These are phyloP conservation scores for Leucoraja erinaceus DNA, from an alignment of 2,113 vertebrate species.

Conservation along the genomic window DNA sequence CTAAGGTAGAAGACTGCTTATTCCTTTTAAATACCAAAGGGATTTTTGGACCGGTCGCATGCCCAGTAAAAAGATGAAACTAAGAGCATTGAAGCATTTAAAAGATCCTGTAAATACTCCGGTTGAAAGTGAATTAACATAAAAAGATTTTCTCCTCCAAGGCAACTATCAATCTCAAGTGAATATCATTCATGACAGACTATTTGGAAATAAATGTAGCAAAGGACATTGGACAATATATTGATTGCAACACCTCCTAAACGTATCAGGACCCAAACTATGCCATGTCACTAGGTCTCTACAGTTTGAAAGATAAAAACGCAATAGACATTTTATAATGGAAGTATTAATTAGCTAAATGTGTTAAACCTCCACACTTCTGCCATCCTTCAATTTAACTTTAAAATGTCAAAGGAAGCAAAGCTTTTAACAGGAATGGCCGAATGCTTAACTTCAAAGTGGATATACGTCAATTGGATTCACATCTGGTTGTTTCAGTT, in stretches of 20 bases:
- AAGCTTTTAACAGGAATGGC: not conserved
- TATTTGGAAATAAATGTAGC: slow-evolving; percentile 20
- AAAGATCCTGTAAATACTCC: slow-evolving; percentile 43
- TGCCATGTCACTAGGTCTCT: not conserved
- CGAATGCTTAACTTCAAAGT: not conserved
- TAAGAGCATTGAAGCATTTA: slow-evolving; percentile 58
- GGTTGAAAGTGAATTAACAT: slow-evolving; percentile 41
- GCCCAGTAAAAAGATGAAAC: slow-evolving; percentile 62
- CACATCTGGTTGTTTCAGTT: not conserved
- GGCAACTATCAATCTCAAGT: slow-evolving; percentile 37
- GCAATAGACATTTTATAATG: not conserved
- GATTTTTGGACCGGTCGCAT: slow-evolving; percentile 61
- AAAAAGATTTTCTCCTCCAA: slow-evolving; percentile 34
- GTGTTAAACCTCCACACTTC: not conserved
- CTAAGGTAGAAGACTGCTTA: slow-evolving; percentile 63
- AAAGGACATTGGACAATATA: slow-evolving; percentile 13
- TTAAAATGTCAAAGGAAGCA: not conserved
- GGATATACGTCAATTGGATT: not conserved
- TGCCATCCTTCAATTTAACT: not conserved
- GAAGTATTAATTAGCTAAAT: slow-evolving; percentile 3
- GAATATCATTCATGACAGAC: slow-evolving; percentile 32
- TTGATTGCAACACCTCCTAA: slow-evolving; percentile 16
- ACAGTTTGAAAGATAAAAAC: not conserved
- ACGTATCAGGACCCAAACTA: not conserved
- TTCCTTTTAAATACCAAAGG: slow-evolving; percentile 55